A percentile compares a stretch with the other conserved stretches of the same genome.
Evolutionary conservation across 2,113 vertebrate genomes (phyloP).

Genomic region (Polyodon spathula): DNA sequence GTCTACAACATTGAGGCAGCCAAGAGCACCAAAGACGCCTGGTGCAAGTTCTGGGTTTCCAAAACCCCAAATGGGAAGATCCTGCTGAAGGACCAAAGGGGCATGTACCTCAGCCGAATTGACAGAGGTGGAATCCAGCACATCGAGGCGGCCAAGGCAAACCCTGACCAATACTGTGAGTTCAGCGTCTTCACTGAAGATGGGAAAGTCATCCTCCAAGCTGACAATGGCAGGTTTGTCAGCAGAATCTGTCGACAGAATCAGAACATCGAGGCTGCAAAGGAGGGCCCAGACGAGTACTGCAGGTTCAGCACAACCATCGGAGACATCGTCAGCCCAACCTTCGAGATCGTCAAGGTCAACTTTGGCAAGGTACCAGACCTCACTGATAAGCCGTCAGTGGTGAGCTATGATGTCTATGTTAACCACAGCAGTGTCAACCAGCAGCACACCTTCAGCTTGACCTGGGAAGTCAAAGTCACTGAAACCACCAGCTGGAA

Average conservation of each 20-base stretch:
- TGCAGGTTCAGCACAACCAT: neutral
- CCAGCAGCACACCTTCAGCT: neutral
- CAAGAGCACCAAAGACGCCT: neutral
- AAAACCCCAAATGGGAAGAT: neutral
- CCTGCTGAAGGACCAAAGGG: neutral
- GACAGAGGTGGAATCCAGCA: neutral
- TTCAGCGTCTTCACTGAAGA: neutral
- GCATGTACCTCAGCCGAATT: neutral
- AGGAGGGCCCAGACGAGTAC: neutral
- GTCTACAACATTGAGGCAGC: neutral
- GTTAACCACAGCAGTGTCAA: too few relatives aligned
- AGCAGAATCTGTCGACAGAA: neutral
- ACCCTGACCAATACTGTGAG: neutral
- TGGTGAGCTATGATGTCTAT: too few relatives aligned
- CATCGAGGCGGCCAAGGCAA: neutral
- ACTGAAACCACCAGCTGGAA: constrained; percentile 11
- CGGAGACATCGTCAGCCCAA: neutral
- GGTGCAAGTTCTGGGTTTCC: neutral
- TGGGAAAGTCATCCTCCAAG: neutral
- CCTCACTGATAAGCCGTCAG: too few relatives aligned
- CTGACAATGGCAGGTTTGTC: neutral
- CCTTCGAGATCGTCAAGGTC: neutral
- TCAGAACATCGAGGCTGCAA: neutral
- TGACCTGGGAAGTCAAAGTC: constrained; percentile 2
- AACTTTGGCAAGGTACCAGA: neutral